These are phyloP conservation scores for Carduelis carduelis DNA, from an alignment of 2,797 vertebrate genomes.

Conservation along the genomic window DNA sequence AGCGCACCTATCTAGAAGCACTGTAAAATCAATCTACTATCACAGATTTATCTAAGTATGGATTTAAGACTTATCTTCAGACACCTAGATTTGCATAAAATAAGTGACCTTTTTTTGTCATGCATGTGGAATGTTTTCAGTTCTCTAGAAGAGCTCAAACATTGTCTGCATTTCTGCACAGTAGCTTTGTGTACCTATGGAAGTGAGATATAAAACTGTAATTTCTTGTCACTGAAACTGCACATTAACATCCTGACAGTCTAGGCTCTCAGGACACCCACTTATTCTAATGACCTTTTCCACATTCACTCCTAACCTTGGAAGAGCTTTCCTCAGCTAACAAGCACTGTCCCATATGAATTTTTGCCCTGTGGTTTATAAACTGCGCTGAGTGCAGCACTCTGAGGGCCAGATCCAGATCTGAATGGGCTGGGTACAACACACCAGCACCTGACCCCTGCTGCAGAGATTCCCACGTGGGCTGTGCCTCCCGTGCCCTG, in stretches of 20 bases:
- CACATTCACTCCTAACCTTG: not conserved
- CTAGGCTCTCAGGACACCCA: not conserved
- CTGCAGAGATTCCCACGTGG: accelerated
- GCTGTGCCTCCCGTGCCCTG: not conserved
- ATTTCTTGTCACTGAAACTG: not conserved
- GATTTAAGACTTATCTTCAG: not conserved
- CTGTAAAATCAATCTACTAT: not conserved
- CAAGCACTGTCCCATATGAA: not conserved
- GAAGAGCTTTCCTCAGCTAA: not conserved
- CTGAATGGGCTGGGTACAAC: not conserved
- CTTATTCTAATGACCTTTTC: not conserved
- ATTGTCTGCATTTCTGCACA: not conserved
- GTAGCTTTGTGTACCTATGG: not conserved
- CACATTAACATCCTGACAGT: not conserved
- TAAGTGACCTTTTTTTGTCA: not conserved
- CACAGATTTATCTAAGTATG: not conserved
- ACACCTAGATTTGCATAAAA: not conserved
- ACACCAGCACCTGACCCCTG: not conserved
- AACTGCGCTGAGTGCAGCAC: not conserved
- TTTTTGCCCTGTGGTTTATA: not conserved
- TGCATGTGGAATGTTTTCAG: not conserved
- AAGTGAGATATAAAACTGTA: not conserved
- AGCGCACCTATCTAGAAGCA: not conserved
- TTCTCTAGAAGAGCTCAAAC: not conserved
- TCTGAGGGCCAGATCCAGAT: not conserved